Conservation (phyloP, 2,888 invertebrate species). For the Aradus depressus region DNA sequence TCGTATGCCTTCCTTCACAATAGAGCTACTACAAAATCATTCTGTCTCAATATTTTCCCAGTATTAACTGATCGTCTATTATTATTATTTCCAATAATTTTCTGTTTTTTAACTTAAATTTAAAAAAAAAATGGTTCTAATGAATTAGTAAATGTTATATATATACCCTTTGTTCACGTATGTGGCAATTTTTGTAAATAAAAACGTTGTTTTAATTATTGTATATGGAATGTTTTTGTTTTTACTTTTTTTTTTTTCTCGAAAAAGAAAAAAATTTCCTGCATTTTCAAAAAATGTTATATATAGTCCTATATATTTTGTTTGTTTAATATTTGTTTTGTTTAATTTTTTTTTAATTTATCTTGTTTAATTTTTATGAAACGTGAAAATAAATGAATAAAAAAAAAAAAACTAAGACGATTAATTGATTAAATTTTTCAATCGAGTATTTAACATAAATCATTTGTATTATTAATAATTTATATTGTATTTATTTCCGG, state of each 20-base stretch:
- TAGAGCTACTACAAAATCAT: too few relatives aligned
- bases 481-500: too few relatives aligned
- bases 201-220: conserved; percentile 11
- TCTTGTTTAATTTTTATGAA: neutral
- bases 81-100: too few relatives aligned
- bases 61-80: too few relatives aligned
- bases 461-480: too few relatives aligned
- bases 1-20: too few relatives aligned
- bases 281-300: neutral
- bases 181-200: conserved; percentile 16
- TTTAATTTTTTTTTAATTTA: conserved; percentile 3
- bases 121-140: neutral
- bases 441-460: too few relatives aligned
- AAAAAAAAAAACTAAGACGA: too few relatives aligned
- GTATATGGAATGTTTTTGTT: conserved; percentile 18
- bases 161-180: neutral
- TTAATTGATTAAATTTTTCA: too few relatives aligned
- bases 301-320: neutral
- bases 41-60: too few relatives aligned
- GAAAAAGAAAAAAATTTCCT: neutral
- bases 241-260: conserved; percentile 9
- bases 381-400: too few relatives aligned
- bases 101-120: neutral
- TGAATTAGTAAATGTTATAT: conserved; percentile 1
- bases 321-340: neutral